Conservation (phyloP, 2,797 vertebrate species). For the Enteromius fasciolatus region DNA sequence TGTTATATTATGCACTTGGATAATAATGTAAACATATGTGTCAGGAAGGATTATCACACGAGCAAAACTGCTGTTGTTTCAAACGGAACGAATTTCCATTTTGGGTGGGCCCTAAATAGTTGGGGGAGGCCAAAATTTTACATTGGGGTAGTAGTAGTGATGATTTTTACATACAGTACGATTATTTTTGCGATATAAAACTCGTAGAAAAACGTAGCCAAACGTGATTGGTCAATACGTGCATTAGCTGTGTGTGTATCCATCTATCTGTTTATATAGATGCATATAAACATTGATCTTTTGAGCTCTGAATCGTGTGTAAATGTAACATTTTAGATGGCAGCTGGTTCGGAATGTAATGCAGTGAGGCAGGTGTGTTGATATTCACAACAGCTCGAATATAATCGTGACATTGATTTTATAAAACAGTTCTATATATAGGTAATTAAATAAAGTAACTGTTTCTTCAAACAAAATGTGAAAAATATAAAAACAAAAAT, state of each 20-base stretch:
- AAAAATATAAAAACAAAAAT: not conserved
- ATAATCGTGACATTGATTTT: not conserved
- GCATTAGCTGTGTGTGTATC: no score
- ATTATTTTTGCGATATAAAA: not conserved
- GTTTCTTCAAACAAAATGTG: not conserved
- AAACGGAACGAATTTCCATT: not conserved
- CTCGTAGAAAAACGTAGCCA: not conserved
- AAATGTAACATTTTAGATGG: not conserved
- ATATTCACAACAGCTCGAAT: not conserved
- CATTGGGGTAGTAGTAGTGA: no score
- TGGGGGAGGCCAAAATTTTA: not conserved
- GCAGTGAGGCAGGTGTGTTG: not conserved
- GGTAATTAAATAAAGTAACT: not conserved
- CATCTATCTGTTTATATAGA: no score
- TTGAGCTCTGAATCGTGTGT: not conserved
- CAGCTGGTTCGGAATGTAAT: not conserved
- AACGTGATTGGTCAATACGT: not conserved
- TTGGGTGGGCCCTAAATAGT: not conserved
- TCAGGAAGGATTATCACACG: not conserved
- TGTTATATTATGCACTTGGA: not conserved
- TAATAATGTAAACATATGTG: not conserved
- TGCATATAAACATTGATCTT: not conserved
- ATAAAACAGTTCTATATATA: not conserved
- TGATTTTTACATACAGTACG: no score
- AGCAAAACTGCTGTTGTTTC: not conserved